phyloP scores from a whole-genome alignment of 2,113 vertebrate species.

The Choloepus hoffmanni region DNA sequence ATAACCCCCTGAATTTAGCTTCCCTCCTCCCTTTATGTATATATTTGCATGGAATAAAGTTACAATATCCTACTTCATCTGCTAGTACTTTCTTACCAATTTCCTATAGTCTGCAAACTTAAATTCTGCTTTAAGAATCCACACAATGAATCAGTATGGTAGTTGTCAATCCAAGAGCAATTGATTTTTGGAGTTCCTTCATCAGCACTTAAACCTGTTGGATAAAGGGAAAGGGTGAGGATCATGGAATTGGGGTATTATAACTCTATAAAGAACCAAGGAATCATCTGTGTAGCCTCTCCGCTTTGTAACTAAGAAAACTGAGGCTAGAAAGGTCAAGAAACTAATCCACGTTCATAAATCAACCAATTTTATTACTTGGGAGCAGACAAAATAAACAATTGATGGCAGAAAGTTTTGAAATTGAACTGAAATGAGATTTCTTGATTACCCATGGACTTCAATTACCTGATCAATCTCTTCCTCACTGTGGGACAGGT shows the following conservation, averaged over 20 bases:
- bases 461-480: background rate
- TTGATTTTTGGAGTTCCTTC: too few relatives aligned
- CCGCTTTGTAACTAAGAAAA: fast-evolving
- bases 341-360: background rate
- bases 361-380: background rate
- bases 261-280: background rate
- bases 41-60: background rate
- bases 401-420: background rate
- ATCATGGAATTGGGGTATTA: too few relatives aligned
- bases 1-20: background rate
- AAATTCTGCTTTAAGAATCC: background rate
- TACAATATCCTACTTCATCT: background rate
- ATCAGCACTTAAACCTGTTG: fast-evolving
- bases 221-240: fast-evolving
- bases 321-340: background rate
- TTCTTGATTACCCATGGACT: conserved; percentile 27
- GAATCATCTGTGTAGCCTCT: fast-evolving
- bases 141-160: fast-evolving
- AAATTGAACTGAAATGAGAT: conserved; percentile 62
- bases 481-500: background rate
- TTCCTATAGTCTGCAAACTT: background rate
- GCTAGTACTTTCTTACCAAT: fast-evolving
- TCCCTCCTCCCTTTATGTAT: background rate
- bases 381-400: background rate
- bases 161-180: fast-evolving